Base-by-base conservation (phyloP, 2,797 vertebrate genomes). In the Pelodytes ibericus region DNA sequence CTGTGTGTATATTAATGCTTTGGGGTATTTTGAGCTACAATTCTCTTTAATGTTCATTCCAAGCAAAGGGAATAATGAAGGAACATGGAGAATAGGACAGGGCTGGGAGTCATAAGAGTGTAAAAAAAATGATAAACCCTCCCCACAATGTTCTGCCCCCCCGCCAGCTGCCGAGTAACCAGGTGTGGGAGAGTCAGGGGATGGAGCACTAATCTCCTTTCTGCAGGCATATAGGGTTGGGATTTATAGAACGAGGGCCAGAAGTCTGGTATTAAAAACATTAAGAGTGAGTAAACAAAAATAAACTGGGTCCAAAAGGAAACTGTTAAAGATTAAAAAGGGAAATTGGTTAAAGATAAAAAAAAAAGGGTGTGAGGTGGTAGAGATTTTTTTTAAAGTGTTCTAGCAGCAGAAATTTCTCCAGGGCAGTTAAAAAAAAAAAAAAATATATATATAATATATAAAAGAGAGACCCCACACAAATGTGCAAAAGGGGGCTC, bases 31-130 rank as follows among this genome's bases (percentile, higher is more conserved):
- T 68, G 76, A 79, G 76, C 76, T 68, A 71, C 13, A 72, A 68
- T 73, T 79, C 53, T 79, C 70, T 79, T 79, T 79, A 79, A 73
- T 79, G 66, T 79, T 79, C 76, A 79, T 79, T 79, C 76, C 76
- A 79, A 79, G 76, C 76, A 73, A 61, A 24, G 30, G 76, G 71
- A 79, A 79, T 72, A 73, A 79, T 72, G 58, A 65, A 79, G 57
- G 71, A 78, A 44, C 75, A 25, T 62, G 59, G 53, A 67, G 26
- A 41, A 79, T 26, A 44, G 63, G 18, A 59, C 20, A 26, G 68
- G 20, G 51, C 60, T 4, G 61, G 74, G 67, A 68, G 56, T 31
- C 30, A n/a, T n/a, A n/a, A 60, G 49, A 16, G 41, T 13, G 41
- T 44, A 16, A 16, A 44, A 44, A 16, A 15, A n/a, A n/a, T n/a